A percentile compares a stretch with the other conserved stretches of the same genome.
phyloP scores from a whole-genome alignment of 2,113 vertebrate species.

The Hippoglossus stenolepis region DNA sequence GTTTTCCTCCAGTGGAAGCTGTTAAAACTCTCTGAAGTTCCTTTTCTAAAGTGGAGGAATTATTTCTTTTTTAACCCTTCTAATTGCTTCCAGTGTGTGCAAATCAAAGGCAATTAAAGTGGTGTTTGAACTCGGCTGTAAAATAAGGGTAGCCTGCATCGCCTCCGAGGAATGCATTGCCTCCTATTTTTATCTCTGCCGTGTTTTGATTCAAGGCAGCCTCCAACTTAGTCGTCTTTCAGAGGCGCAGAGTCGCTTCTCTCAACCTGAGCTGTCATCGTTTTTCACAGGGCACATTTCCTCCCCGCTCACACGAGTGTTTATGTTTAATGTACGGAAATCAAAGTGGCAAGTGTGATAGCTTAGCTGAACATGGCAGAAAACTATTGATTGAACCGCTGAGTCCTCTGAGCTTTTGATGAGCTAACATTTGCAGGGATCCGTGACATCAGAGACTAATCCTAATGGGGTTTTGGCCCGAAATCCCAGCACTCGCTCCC shows the following conservation, averaged over 20 bases:
- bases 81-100: constrained; percentile 65
- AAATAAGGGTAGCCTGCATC: constrained; percentile 38
- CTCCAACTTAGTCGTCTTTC: constrained; percentile 33
- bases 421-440: constrained; percentile 71
- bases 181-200: constrained; percentile 51
- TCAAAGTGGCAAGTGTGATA: constrained; percentile 60
- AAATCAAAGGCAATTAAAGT: constrained; percentile 64
- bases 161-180: constrained; percentile 41
- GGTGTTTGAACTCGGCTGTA: constrained; percentile 60
- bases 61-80: constrained; percentile 35
- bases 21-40: constrained; percentile 37
- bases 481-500: constrained; percentile 42
- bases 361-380: constrained; percentile 68
- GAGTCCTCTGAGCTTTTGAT: constrained; percentile 63
- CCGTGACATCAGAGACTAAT: constrained; percentile 72
- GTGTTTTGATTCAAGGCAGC: constrained; percentile 49
- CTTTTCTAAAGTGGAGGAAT: constrained; percentile 30
- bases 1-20: constrained; percentile 23
- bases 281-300: constrained; percentile 47
- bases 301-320: constrained; percentile 35
- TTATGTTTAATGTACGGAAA: constrained; percentile 64
- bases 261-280: constrained; percentile 45
- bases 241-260: constrained; percentile 14
- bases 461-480: constrained; percentile 54
- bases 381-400: constrained; percentile 63